Evolutionary conservation across 2,113 vertebrate genomes (phyloP).

Genomic region (Excalfactoria chinensis): DNA sequence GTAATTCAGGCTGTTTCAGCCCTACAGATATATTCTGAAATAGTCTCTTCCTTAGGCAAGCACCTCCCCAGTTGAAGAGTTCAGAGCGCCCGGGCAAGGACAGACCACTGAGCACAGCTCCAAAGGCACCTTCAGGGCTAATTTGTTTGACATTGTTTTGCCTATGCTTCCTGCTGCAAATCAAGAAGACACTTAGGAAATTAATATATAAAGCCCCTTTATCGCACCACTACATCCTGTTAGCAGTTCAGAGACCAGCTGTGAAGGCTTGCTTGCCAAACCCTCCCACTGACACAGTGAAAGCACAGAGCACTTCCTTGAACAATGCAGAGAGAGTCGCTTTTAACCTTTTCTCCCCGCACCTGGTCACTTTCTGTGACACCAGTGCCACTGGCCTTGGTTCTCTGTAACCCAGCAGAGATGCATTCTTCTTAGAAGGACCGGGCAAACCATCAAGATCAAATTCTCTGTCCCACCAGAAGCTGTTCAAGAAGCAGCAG

Average conservation of each 20-base stretch:
- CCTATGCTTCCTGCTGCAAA: conserved; percentile 11
- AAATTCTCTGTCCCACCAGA: not conserved
- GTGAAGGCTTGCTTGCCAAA: conserved; percentile 9
- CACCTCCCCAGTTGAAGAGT: not conserved
- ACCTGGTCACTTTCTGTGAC: not conserved
- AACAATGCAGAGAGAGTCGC: not conserved
- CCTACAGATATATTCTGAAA: conserved; percentile 37
- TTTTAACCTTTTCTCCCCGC: not conserved
- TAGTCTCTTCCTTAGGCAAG: conserved; percentile 22
- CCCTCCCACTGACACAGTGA: not conserved
- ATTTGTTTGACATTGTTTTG: conserved; percentile 39
- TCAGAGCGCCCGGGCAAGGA: conserved; percentile 38
- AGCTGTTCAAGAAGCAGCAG: not conserved
- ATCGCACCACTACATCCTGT: not conserved
- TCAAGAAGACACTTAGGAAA: conserved; percentile 28
- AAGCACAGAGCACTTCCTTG: not conserved
- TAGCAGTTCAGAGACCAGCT: conserved; percentile 49
- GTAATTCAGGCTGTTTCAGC: not conserved
- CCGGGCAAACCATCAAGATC: not conserved
- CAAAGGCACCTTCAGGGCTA: conserved; percentile 26
- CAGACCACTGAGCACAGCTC: not conserved
- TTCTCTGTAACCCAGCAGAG: not conserved
- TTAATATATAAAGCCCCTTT: conserved; percentile 38
- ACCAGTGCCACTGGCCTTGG: not conserved
- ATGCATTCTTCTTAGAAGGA: not conserved